Percentiles rank a stretch among this genome's conserved stretches.
Evolutionary conservation across 2,888 invertebrate genomes (phyloP).

Genomic region (Apamea epomidion): DNA sequence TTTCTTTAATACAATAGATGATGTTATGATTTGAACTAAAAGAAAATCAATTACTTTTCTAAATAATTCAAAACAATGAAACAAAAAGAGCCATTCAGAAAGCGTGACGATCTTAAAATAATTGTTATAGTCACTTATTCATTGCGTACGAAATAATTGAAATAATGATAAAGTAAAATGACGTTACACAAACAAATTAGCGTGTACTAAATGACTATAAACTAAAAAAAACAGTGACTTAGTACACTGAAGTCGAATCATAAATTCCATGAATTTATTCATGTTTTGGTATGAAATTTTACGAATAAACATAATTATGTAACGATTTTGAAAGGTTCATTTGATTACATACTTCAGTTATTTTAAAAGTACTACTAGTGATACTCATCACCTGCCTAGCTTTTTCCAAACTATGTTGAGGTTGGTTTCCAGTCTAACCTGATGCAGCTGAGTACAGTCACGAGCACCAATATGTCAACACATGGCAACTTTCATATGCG

Average conservation of each 20-base stretch:
- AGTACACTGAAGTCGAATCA: slow-evolving; percentile 31
- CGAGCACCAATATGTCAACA: too few species aligned
- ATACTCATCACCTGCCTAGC: background rate
- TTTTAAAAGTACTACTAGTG: background rate
- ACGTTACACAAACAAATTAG: slow-evolving; percentile 42
- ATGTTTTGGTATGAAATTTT: slow-evolving; percentile 24
- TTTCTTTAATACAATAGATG: slow-evolving; percentile 20
- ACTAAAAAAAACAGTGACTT: slow-evolving; percentile 50
- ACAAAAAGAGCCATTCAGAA: slow-evolving; percentile 33
- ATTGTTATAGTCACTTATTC: slow-evolving; percentile 10
- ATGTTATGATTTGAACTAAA: background rate
- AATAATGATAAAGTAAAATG: slow-evolving; percentile 38
- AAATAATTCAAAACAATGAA: slow-evolving; percentile 31
- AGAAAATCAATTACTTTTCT: slow-evolving; percentile 17
- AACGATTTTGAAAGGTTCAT: slow-evolving; percentile 14
- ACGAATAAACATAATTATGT: slow-evolving; percentile 5
- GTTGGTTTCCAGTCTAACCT: background rate
- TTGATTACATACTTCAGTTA: background rate
- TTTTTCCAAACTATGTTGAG: background rate
- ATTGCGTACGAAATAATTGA: slow-evolving; percentile 38
- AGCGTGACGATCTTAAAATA: slow-evolving; percentile 15
- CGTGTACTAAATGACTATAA: slow-evolving; percentile 43
- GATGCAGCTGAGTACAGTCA: background rate
- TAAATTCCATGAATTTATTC: slow-evolving; percentile 50
- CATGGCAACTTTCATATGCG: too few species aligned